Conservation (phyloP, 2,113 vertebrate species). For the Dasyurus viverrinus region DNA sequence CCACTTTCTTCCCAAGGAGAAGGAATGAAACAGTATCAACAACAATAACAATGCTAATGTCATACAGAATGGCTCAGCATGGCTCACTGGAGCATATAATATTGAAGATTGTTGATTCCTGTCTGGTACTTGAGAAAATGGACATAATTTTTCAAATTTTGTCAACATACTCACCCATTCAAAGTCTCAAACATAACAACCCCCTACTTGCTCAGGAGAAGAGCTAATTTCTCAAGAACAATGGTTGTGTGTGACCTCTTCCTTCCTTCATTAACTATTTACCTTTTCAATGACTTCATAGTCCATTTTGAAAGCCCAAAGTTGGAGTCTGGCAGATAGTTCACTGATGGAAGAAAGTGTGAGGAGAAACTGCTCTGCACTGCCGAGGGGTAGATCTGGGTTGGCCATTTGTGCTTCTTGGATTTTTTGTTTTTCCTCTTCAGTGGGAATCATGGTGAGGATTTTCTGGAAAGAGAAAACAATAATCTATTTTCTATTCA, state of each 20-base stretch:
- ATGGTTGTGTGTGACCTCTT: accelerated
- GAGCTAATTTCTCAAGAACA: background rate
- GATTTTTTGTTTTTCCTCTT: constrained; percentile 98
- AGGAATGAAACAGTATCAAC: background rate
- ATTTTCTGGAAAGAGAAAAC: constrained; percentile 90
- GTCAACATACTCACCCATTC: background rate
- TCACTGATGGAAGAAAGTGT: constrained; percentile 97
- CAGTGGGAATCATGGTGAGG: constrained; percentile 96
- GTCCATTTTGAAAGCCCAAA: constrained; percentile 99
- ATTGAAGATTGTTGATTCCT: background rate
- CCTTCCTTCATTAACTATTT: constrained; percentile 17
- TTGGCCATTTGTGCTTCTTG: constrained; percentile 96
- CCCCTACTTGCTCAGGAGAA: background rate
- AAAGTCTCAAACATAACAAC: background rate
- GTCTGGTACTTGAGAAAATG: background rate
- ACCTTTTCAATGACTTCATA: constrained; percentile 98
- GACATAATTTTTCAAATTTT: background rate
- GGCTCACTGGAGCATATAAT: background rate
- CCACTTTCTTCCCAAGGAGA: background rate
- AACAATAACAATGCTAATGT: background rate
- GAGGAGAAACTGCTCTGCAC: constrained; percentile 96
- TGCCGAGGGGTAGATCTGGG: constrained; percentile 94
- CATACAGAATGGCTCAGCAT: background rate
- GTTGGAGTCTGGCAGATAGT: constrained; percentile 95
- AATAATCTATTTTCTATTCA: constrained; percentile 14